Conservation (phyloP, 64 coral and sea anemone species). For the Pocillopora verrucosa region DNA sequence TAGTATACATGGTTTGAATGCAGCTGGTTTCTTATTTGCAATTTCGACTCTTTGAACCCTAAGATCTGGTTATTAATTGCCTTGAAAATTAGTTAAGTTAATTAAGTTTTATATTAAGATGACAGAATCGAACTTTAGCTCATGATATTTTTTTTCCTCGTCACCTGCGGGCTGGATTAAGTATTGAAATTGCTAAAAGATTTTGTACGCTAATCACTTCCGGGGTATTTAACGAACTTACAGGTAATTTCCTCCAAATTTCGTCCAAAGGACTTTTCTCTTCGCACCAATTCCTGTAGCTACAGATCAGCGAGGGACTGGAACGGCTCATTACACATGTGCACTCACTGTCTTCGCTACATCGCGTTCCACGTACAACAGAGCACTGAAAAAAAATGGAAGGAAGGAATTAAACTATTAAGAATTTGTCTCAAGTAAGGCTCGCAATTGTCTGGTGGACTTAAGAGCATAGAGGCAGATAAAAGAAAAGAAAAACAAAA, state of each 20-base stretch:
- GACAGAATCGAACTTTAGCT: no score
- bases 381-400: background rate
- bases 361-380: background rate
- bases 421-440: background rate
- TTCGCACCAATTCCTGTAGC: background rate
- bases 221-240: background rate
- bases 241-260: conserved; percentile 7
- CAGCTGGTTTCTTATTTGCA: no score
- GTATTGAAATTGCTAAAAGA: no score
- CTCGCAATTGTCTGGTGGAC: background rate
- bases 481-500: background rate
- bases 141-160: no score
- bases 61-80: no score
- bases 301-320: background rate
- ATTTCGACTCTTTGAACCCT: no score
- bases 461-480: background rate
- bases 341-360: background rate
- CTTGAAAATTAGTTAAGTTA: no score
- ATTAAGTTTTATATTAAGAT: no score
- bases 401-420: background rate
- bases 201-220: no score
- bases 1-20: no score
- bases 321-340: background rate
- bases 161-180: no score
- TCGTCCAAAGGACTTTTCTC: background rate